Evolutionary conservation across 2,888 invertebrate genomes (phyloP), one percentile per base, ranked within the genome.

Genomic region (Hemaris fuciformis): DNA sequence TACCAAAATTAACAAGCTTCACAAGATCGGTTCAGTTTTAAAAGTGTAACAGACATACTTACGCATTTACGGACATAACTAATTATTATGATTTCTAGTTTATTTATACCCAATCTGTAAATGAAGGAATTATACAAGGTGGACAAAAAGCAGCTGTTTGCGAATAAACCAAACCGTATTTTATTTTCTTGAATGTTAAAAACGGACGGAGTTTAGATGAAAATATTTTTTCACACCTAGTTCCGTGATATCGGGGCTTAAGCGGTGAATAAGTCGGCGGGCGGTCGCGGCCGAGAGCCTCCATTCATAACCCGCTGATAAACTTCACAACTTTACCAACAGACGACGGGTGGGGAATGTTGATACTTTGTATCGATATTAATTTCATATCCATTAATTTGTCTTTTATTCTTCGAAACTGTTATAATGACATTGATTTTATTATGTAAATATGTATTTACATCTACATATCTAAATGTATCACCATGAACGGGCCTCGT

Each of bases 281-380:
- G n/a, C 25, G 20, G n/a, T 38, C 57, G 31, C 13, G n/a, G 38
- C 10, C 45, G 25, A 5, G 7, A 15, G 45, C 10, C 23, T 45
- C 56, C 42, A 60, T 62, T 62, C 62, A 62, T 56, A 59, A 42
- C 53, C 59, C 56, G 42, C 43, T n/a, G 41, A 57, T 57, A 57
- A 48, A 61, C 46, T 57, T 45, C 45, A 34, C 34, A 61, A 61
- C 57, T 61, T 57, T 46, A 10, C 56, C 56, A 31, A 42, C 10
- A 8, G 10, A 20, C 43, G 27, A 23, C 57, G 4, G 2, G 6
- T 23, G 45, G 15, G 20, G 18, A 18, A 7, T 23, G 3, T 22
- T 20, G 22, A 38, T 34, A 34, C 13, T 18, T 20, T 22, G 38
- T 15, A 57, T 57, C 38, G 57, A 57, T 38, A 4, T 10, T 20